A percentile compares a stretch with the other conserved stretches of the same genome.
Evolutionary conservation across 2,888 invertebrate genomes (phyloP).

Genomic region (Agriopis aurantiaria): DNA sequence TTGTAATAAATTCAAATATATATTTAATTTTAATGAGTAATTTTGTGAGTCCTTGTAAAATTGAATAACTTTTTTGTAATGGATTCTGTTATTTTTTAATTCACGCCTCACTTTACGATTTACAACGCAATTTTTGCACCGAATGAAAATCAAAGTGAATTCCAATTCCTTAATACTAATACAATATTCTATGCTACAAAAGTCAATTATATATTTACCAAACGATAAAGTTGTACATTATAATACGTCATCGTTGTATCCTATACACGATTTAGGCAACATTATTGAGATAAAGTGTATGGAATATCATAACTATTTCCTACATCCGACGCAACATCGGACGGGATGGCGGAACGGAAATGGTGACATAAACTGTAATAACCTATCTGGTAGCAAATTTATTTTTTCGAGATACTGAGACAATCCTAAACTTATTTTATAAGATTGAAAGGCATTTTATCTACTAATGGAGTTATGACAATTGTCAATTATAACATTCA

Average conservation of each 20-base stretch:
- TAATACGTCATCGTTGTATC: slow-evolving; percentile 4
- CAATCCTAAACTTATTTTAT: background rate
- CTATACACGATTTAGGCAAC: slow-evolving; percentile 5
- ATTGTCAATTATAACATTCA: too few relatives aligned
- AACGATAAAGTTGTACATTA: background rate
- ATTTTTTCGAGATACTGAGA: background rate
- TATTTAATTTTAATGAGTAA: too few relatives aligned
- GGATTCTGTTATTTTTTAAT: too few relatives aligned
- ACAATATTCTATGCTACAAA: background rate
- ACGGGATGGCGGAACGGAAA: slow-evolving; percentile 43
- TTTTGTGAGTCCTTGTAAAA: too few relatives aligned
- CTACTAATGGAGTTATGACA: too few relatives aligned
- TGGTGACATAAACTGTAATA: slow-evolving; percentile 47
- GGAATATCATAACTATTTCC: slow-evolving; percentile 52
- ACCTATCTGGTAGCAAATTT: slow-evolving; percentile 26
- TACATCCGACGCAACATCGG: slow-evolving; percentile 43
- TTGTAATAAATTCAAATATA: too few relatives aligned
- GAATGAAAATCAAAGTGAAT: too few relatives aligned
- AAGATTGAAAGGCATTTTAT: background rate
- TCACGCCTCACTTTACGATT: too few relatives aligned
- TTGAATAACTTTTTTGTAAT: too few relatives aligned
- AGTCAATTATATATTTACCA: background rate
- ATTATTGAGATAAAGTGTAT: slow-evolving; percentile 46
- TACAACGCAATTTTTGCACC: too few relatives aligned
- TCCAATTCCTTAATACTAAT: too few relatives aligned